Evolutionary conservation across 2,888 invertebrate species (phyloP).

Genomic region (Lepidocyrtinus sp.): DNA sequence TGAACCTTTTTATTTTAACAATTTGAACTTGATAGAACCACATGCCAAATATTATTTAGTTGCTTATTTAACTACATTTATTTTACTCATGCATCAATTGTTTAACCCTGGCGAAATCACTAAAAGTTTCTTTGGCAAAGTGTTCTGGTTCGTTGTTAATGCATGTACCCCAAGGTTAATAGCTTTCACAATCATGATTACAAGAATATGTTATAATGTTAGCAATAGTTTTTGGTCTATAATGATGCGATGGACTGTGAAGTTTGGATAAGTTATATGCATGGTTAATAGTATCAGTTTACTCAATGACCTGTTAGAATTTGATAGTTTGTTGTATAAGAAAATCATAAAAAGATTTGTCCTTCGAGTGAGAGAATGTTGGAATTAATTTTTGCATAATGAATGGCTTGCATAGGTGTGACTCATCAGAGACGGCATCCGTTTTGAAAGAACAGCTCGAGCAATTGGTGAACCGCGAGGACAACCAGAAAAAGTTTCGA

Average conservation of each 20-base stretch:
- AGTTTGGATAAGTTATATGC: too few relatives aligned
- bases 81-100: too few relatives aligned
- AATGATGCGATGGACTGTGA: too few relatives aligned
- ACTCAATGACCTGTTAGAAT: neutral
- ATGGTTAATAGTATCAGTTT: neutral
- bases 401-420: slow-evolving; percentile 72
- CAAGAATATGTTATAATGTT: neutral
- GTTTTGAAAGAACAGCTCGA: slow-evolving; percentile 89
- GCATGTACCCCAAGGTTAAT: neutral
- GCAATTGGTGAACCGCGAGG: slow-evolving; percentile 84
- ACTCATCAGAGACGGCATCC: slow-evolving; percentile 93
- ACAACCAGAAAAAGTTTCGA: slow-evolving; percentile 88
- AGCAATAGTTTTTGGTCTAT: too few relatives aligned
- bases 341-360: too few relatives aligned
- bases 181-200: neutral
- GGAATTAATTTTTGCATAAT: neutral
- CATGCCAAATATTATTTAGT: neutral
- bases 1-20: neutral
- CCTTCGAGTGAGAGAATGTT: too few relatives aligned
- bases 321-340: neutral
- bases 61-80: neutral
- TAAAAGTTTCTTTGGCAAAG: neutral
- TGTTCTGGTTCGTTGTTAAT: neutral
- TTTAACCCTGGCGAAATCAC: neutral
- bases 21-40: neutral